Evolutionary conservation across 2,888 invertebrate species (phyloP), one percentile per base, ranked within the genome.

Genomic region (Rutpela maculata): DNA sequence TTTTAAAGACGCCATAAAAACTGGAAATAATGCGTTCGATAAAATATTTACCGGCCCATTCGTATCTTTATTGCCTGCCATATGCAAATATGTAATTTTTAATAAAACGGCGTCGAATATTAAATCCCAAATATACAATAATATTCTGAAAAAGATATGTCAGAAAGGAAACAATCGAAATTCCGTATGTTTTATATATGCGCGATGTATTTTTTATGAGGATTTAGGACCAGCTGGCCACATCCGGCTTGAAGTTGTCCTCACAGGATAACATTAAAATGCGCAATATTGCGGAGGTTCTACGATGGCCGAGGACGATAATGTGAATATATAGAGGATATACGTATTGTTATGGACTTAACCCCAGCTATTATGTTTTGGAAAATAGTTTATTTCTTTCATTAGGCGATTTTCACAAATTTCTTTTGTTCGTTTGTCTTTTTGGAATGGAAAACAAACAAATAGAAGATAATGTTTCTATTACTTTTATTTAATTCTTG

Each of bases 251-350:
- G 68, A 60, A 77, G 72, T 75, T 75, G 67, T 67, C 60, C 56
- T 26, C 43, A 17, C 66, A 43, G 72, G 76, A 78, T 79, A 76
- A 76, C 79, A 77, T 79, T 79, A 77, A 77, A 79, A 77, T 79
- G 75, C 75, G 65, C 77, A 70, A 75, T 79, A 76, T 74, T 66
- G 67, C 43, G 55, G 38, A 26, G 59, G 62, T 18, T 22, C 62
- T 62, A 35, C 62, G 62, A 62, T 62, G 22, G 12, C 55, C 55
- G 67, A 56, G 19, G 67, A 67, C 31, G 67, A 67, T 67, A 67
- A 67, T 67, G 55, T 12, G 55, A 17, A 67, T 67, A 43, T 65
- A 65, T 65, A 38, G 43, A 18, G 15, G 65, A 50, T 15, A 18
- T 7, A 38, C 43, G 17, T 43, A 65, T 43, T 19, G 18, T 65